These are phyloP conservation scores for Telmatochromis sp. DNA, from an alignment of 2,113 vertebrate species.

Conservation along the genomic window DNA sequence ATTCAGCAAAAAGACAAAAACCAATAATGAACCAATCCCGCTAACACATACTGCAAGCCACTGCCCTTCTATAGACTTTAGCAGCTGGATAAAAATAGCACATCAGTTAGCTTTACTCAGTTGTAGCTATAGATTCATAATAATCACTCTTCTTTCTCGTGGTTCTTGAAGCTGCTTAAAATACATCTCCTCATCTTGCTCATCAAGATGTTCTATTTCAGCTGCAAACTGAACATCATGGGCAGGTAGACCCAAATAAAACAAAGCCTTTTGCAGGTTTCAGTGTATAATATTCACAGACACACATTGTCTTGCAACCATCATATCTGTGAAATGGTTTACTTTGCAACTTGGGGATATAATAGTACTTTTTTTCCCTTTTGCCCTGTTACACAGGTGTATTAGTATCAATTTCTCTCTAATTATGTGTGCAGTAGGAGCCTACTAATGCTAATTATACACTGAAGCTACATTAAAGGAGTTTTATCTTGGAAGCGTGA, in stretches of 20 bases:
- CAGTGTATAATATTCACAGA: background rate
- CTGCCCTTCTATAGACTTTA: background rate
- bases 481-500: conserved; percentile 55
- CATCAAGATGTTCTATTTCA: background rate
- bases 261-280: background rate
- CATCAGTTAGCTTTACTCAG: background rate
- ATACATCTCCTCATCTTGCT: background rate
- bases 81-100: background rate
- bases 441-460: conserved; percentile 53
- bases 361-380: background rate
- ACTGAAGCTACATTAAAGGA: conserved; percentile 23
- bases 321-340: background rate
- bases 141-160: background rate
- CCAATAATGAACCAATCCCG: background rate
- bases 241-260: background rate
- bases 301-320: background rate
- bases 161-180: background rate
- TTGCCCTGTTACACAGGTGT: conserved; percentile 13
- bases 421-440: conserved; percentile 46
- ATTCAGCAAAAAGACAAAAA: background rate
- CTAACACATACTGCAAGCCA: background rate
- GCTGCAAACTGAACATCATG: background rate
- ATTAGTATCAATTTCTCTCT: conserved; percentile 26
- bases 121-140: background rate
- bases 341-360: background rate